Conservation (phyloP, 2,113 vertebrate genomes). For the Rhipidura dahli region DNA sequence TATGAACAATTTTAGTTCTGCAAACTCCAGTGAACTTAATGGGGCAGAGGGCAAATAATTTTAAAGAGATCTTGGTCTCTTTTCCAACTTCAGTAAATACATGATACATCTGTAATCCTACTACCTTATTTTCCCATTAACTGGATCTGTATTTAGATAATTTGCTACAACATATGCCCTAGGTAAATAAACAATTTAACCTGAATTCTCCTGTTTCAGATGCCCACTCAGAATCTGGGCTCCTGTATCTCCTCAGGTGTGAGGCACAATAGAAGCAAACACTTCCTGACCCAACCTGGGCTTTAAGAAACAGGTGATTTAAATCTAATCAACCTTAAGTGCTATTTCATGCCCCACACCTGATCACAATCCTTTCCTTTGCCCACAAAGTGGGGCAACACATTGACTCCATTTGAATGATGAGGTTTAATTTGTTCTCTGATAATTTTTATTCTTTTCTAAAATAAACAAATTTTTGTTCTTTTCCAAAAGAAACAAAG, state of each 20-base stretch:
- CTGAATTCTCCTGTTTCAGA: neutral
- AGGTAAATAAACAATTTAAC: neutral
- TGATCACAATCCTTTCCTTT: neutral
- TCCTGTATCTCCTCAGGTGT: neutral
- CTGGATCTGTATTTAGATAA: neutral
- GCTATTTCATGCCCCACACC: neutral
- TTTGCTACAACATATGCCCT: neutral
- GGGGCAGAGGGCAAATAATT: rapidly evolving
- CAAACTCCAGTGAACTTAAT: neutral
- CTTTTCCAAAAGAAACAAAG: conserved; percentile 2
- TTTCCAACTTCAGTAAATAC: neutral
- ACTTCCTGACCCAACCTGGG: rapidly evolving
- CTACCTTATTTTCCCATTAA: neutral
- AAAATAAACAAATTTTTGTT: conserved; percentile 21
- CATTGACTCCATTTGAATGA: neutral
- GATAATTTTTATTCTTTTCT: neutral
- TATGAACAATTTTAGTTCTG: neutral
- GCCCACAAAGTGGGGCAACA: neutral
- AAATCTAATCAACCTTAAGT: neutral
- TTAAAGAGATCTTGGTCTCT: neutral
- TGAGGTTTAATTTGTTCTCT: neutral
- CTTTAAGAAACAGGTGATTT: neutral
- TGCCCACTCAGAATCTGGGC: neutral
- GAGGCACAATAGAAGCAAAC: rapidly evolving
- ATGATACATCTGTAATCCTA: neutral